Base-by-base conservation (phyloP, 2,888 invertebrate species). In the Dryocosmus kuriphilus region DNA sequence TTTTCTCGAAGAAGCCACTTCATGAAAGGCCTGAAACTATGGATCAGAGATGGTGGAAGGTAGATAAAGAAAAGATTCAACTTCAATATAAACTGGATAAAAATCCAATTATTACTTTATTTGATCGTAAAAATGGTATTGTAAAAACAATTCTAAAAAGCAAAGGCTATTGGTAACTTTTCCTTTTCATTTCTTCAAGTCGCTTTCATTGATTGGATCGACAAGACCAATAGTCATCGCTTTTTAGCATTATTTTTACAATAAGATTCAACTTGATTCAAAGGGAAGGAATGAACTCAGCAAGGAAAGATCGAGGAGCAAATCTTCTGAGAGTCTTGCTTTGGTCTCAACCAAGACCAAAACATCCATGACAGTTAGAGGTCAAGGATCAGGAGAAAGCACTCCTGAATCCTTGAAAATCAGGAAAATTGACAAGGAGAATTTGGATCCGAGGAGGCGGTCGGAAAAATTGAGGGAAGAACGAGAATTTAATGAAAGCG, bases 351-450 rank as follows among this genome's bases (percentile, higher is more conserved):
- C 51, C 3, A 41, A 5, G 41, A 55, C 75, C n/a, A n/a, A n/a
- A n/a, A n/a, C n/a, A n/a, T n/a, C n/a, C n/a, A 81, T 78, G 71
- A 86, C 86, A 41, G 79, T 78, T 35, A 85, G 94, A 86, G 94
- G 94, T 51, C 94, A 94, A 86, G 94, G 94, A 1, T 94, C 94
- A 9, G 94, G 94, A 84, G 94, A 94, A 88, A 94, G 94, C 1
- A 94, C 94, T 1, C 94, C 94, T 1, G 94, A 94, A 90, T 93
- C 80, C 16, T 79, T 80, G n/a, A 60, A 27, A 60, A 60, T 22
- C 16, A 84, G 83, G 24, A 74, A 71, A 16, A 77, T 77, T 27
- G 83, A 86, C 24, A 86, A 86, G 75, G 86, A 87, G 60, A 85
- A 85, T 57, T 78, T 75, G n/a, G 88, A 89, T 79, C 86, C 85